These are phyloP conservation scores for Vidua chalybeata DNA, from an alignment of 2,113 vertebrate species.

Conservation along the genomic window DNA sequence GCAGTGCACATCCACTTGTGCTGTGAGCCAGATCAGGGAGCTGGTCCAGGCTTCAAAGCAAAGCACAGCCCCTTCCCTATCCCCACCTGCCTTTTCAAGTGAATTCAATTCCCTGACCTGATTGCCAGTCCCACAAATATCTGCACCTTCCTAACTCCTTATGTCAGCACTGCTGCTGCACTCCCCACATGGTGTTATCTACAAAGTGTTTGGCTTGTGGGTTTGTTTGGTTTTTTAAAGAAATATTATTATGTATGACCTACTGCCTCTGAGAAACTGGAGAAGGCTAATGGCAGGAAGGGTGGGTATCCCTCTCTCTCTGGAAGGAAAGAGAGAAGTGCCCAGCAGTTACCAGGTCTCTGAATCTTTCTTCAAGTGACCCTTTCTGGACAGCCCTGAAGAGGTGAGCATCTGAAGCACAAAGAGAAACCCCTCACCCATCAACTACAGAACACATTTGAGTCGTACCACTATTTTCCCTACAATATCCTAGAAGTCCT, in stretches of 20 bases:
- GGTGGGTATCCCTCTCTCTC: background rate
- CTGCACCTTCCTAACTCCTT: background rate
- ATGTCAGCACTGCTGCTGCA: background rate
- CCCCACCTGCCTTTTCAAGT: background rate
- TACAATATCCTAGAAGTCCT: background rate
- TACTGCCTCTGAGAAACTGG: background rate
- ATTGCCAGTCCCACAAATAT: background rate
- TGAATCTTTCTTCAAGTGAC: background rate
- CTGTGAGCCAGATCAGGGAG: background rate
- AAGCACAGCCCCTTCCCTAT: background rate
- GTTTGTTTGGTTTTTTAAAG: background rate
- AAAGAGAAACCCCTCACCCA: background rate
- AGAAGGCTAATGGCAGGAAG: slow-evolving; percentile 19
- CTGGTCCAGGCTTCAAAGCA: background rate
- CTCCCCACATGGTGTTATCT: background rate
- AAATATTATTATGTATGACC: background rate
- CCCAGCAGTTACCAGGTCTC: background rate
- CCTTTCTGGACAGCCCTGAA: background rate
- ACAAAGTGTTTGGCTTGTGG: background rate
- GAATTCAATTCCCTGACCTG: background rate
- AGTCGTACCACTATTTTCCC: background rate
- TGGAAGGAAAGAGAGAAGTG: background rate
- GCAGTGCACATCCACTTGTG: background rate
- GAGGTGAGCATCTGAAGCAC: background rate
- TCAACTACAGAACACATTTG: background rate